phyloP scores from a whole-genome alignment of 2,113 vertebrate genomes.

The Syngnathus scovelli region DNA sequence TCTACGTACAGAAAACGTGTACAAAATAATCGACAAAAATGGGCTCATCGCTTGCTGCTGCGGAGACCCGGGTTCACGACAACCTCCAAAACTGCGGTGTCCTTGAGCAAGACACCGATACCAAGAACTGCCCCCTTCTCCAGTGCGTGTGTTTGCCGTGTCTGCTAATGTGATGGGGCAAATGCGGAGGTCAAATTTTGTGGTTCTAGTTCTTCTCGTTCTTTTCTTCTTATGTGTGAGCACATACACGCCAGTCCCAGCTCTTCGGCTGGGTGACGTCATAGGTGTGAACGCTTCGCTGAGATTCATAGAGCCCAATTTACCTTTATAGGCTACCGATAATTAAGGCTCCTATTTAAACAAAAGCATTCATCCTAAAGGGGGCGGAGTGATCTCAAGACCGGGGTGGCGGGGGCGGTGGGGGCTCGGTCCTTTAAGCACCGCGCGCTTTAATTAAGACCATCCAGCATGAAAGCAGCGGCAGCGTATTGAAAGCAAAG shows the following conservation, averaged over 20 bases:
- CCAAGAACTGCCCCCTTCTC: no score
- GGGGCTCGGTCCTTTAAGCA: not conserved
- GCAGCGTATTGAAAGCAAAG: conserved; percentile 33
- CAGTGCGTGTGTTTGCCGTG: no score
- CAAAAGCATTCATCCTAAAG: conserved; percentile 11
- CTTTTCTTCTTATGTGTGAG: no score
- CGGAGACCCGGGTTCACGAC: no score
- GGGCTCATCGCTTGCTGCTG: no score
- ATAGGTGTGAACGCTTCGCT: not conserved
- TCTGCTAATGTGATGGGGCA: no score
- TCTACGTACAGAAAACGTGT: not conserved
- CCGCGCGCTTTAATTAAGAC: conserved; percentile 24
- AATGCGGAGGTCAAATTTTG: no score
- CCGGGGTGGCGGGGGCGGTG: not conserved
- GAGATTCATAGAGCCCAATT: conserved; percentile 21
- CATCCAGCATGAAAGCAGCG: conserved; percentile 41
- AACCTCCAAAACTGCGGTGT: no score
- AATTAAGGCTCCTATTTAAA: conserved; percentile 24
- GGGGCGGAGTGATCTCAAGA: not conserved
- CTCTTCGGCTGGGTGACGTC: not conserved
- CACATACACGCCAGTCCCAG: not conserved
- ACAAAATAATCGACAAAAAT: not conserved
- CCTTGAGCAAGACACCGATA: no score
- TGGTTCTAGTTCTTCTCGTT: no score
- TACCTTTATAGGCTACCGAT: conserved; percentile 14